Evolutionary conservation across 2,113 vertebrate genomes (phyloP).

Genomic region (Cyprinodon variegatus): DNA sequence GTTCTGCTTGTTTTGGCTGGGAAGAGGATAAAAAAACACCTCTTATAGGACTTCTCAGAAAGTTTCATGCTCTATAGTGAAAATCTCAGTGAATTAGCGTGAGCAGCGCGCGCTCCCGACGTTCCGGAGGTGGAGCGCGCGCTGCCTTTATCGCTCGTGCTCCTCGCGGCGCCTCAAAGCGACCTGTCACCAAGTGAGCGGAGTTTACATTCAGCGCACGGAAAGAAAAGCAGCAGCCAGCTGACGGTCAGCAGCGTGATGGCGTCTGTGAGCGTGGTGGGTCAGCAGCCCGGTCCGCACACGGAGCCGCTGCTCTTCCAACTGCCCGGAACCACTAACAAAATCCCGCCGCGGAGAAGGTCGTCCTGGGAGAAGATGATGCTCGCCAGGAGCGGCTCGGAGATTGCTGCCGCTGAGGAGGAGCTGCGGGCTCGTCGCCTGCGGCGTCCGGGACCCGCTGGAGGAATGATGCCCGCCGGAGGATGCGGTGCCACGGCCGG

Average conservation of each 20-base stretch:
- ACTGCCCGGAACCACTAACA: constrained; percentile 69
- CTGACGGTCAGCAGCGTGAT: constrained; percentile 59
- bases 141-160: constrained; percentile 42
- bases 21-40: too few species aligned
- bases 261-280: constrained; percentile 83
- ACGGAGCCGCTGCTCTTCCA: constrained; percentile 77
- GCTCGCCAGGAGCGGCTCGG: constrained; percentile 55
- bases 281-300: constrained; percentile 76
- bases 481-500: constrained; percentile 43
- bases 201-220: constrained; percentile 71
- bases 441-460: constrained; percentile 23
- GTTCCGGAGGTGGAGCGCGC: constrained; percentile 64
- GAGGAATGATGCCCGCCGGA: constrained; percentile 23
- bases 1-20: too few species aligned
- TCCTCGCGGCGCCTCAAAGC: constrained; percentile 63
- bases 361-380: constrained; percentile 62
- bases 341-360: constrained; percentile 47
- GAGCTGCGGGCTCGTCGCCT: constrained; percentile 2
- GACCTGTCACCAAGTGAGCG: constrained; percentile 44
- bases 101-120: constrained; percentile 49
- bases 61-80: not conserved
- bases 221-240: constrained; percentile 29
- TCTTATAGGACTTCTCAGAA: not conserved
- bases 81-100: not conserved
- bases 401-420: constrained; percentile 9